phyloP scores from a whole-genome alignment of 2,797 vertebrate species.

The Catharus ustulatus region DNA sequence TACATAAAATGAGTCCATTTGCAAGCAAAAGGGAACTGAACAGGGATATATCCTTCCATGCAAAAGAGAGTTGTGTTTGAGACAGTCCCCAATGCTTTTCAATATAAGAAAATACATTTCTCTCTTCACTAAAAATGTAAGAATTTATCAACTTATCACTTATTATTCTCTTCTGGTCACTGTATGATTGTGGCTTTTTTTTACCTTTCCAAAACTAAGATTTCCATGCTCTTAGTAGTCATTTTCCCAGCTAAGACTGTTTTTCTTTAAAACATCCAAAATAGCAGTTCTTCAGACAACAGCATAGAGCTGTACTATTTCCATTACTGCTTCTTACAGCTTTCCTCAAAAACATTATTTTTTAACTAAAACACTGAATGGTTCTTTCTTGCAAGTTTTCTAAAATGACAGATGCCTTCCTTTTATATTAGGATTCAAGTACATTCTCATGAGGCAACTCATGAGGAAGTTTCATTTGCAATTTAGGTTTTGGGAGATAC shows the following conservation, averaged over 20 bases:
- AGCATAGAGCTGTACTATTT: background rate
- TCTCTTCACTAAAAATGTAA: background rate
- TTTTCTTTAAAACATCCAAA: background rate
- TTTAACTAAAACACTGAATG: background rate
- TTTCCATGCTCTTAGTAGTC: background rate
- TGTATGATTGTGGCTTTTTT: rapidly evolving
- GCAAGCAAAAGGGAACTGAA: background rate
- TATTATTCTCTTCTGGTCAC: background rate
- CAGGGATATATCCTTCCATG: background rate
- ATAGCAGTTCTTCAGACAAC: background rate
- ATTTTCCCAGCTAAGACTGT: background rate
- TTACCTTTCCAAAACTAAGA: background rate
- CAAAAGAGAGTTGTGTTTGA: background rate
- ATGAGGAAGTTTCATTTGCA: background rate
- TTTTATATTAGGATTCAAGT: background rate
- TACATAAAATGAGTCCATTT: background rate
- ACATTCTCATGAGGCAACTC: background rate
- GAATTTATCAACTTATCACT: background rate
- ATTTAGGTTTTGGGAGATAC: constrained; percentile 34
- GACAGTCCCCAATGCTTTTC: background rate
- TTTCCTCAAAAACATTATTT: background rate
- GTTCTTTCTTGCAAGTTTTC: background rate
- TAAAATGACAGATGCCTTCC: background rate
- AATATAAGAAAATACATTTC: background rate
- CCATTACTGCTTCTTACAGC: background rate